Evolutionary conservation across 2,888 invertebrate genomes (phyloP), one percentile per base, ranked within the genome.

Genomic region (Melieria picta): DNA sequence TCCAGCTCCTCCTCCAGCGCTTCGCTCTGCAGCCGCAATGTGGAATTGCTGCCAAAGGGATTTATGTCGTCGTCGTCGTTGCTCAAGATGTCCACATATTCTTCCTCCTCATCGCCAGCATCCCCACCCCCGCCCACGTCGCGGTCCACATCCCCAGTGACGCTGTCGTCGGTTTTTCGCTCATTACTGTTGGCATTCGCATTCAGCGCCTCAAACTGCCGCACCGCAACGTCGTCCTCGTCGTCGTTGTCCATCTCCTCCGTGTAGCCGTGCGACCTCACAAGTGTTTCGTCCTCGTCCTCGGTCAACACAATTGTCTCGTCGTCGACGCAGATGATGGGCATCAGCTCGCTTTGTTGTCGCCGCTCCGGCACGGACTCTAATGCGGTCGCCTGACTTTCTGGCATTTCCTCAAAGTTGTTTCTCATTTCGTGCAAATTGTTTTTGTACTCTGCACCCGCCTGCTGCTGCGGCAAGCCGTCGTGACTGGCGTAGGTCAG

Each of bases 231-330:
- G 16, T 77, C 78, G 65, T 73, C 77, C 68, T 78, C 84, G 57
- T 81, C 82, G 72, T 82, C 82, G 48, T 83, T 82, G 10, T 73
- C 71, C 7, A 68, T 64, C 0, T 67, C 74, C 0, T 71, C 73
- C 3, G 65, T 63, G 79, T 85, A 85, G 75, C 82, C 82, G 79
- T 84, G 84, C 75, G 83, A 84, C 79, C 83, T 84, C 72, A 81
- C 81, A 82, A 84, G 79, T 79, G 80, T 82, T 57, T 77, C 79
- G 74, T 83, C 82, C 60, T 83, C 84, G 78, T 86, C 85, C 78
- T 86, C 86, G 79, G 86, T 86, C 80, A 86, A 77, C 76, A 86
- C 81, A 78, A 86, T 85, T 77, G 85, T 85, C 79, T 85, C 86
- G 74, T 84, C 84, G 69, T 84, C 85, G 76, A 79, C 81, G 66